A percentile compares a stretch with the other conserved stretches of the same genome.
These are phyloP conservation scores for Paracentrotus lividus DNA, from an alignment of 53 echinoderm and acorn worm genomes.

Conservation along the genomic window DNA sequence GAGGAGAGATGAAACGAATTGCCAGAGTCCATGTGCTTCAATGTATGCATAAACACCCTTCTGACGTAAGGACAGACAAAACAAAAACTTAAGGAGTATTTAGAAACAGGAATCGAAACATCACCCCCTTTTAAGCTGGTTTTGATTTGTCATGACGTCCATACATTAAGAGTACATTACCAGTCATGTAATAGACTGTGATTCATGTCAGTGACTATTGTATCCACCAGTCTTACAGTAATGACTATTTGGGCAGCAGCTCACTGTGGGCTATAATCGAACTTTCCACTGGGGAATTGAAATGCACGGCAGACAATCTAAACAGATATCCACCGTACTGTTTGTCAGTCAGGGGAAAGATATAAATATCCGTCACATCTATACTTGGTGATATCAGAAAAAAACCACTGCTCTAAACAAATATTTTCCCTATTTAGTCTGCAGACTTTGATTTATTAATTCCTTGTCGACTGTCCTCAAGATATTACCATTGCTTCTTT, in stretches of 20 bases:
- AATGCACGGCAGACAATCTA: not conserved
- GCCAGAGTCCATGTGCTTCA: slow-evolving; percentile 7
- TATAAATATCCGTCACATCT: not conserved
- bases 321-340: not conserved
- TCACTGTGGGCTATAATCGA: not conserved
- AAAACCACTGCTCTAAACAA: no score
- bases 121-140: not conserved
- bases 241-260: not conserved
- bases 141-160: not conserved
- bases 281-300: not conserved
- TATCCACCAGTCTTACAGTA: not conserved
- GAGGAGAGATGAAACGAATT: not conserved
- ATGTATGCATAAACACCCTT: slow-evolving; percentile 36
- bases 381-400: not conserved
- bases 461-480: no score
- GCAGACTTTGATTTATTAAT: no score
- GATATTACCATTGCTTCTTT: no score
- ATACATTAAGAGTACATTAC: not conserved
- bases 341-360: not conserved
- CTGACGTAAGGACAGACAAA: not conserved
- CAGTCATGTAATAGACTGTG: not conserved
- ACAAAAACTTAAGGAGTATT: slow-evolving; percentile 1
- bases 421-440: no score
- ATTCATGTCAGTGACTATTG: not conserved
- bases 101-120: not conserved